Percentiles rank a stretch among this genome's conserved stretches.
Evolutionary conservation across 2,888 invertebrate species (phyloP).

Genomic region (Epirrhoe alternata): DNA sequence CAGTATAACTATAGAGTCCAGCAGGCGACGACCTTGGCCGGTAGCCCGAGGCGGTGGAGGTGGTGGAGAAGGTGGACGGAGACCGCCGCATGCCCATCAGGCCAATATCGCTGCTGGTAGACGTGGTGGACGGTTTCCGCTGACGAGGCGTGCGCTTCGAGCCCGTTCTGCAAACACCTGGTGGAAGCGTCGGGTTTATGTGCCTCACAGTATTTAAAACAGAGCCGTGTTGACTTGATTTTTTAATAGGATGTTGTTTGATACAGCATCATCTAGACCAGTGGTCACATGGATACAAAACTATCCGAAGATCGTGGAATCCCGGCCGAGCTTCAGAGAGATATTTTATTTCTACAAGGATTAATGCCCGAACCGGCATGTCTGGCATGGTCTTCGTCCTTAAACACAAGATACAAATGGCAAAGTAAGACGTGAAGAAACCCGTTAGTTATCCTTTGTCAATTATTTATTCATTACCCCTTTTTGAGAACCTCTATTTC

Average conservation of each 20-base stretch:
- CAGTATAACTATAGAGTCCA: conserved; percentile 91
- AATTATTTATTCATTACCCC: too few species aligned
- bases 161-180: conserved; percentile 82
- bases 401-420: too few species aligned
- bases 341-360: too few species aligned
- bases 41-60: conserved; percentile 77
- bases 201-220: conserved; percentile 10
- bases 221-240: not conserved
- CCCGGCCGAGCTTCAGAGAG: too few species aligned
- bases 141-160: conserved; percentile 81
- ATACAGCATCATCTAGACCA: not conserved
- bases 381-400: too few species aligned
- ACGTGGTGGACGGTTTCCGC: conserved; percentile 71
- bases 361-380: too few species aligned
- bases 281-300: not conserved
- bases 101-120: conserved; percentile 36
- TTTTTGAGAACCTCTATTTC: too few species aligned
- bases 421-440: too few species aligned
- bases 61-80: conserved; percentile 77
- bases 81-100: conserved; percentile 64
- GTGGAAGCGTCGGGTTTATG: conserved; percentile 31
- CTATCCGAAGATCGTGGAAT: too few species aligned
- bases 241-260: not conserved
- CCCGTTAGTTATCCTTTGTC: too few species aligned
- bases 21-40: conserved; percentile 92